Percentiles rank a stretch among this genome's conserved stretches.
Evolutionary conservation across 2,888 invertebrate genomes (phyloP).

Genomic region (Lochmaea crataegi): DNA sequence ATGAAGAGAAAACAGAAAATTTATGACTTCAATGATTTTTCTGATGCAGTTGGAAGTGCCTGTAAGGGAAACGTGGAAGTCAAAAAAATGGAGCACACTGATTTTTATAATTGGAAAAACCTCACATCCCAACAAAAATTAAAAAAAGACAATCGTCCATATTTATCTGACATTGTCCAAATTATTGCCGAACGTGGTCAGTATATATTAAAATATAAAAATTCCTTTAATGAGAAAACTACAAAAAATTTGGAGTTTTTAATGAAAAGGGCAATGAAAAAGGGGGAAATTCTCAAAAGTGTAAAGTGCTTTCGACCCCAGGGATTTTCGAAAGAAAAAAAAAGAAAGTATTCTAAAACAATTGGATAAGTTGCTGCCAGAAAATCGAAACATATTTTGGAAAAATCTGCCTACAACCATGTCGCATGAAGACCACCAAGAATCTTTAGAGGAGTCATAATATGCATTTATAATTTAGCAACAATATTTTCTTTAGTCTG

Average conservation of each 20-base stretch:
- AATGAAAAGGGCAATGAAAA: constrained; percentile 19
- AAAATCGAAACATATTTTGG: no score
- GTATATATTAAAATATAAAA: constrained; percentile 23
- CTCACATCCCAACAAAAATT: constrained; percentile 26
- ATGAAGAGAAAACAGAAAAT: constrained; percentile 27
- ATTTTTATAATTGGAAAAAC: constrained; percentile 34
- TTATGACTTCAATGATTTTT: constrained; percentile 35
- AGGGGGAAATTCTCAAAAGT: constrained; percentile 10
- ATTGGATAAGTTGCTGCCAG: no score
- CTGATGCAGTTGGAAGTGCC: constrained; percentile 31
- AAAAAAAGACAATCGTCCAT: constrained; percentile 17
- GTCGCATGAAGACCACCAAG: no score
- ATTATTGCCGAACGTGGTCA: constrained; percentile 22
- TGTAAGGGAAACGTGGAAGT: constrained; percentile 33
- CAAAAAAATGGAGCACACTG: constrained; percentile 26
- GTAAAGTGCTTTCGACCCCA: no score
- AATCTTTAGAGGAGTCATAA: no score
- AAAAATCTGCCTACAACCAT: no score
- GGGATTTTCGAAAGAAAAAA: no score
- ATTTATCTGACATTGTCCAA: constrained; percentile 33
- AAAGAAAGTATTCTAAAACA: no score
- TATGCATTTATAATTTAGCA: no score
- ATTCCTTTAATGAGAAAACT: constrained; percentile 16
- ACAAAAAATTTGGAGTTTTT: constrained; percentile 20
- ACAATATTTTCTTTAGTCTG: no score